These are phyloP conservation scores for Linyphia triangularis DNA, from an alignment of 2,888 invertebrate species.

Conservation along the genomic window DNA sequence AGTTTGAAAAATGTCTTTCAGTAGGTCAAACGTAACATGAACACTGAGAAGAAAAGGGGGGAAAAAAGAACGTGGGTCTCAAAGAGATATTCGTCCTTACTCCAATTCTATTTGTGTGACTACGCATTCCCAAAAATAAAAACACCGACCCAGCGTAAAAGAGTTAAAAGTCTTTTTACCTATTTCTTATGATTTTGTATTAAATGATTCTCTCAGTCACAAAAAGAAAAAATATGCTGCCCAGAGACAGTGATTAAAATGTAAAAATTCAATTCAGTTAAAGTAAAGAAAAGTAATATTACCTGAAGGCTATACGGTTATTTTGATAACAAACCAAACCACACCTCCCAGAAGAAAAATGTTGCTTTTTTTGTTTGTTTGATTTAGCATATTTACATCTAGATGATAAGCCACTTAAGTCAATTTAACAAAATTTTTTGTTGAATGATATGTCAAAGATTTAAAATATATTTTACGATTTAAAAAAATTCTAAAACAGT, in stretches of 20 bases:
- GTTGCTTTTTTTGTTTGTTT: slow-evolving; percentile 41
- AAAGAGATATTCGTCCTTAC: slow-evolving; percentile 71
- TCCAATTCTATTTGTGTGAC: slow-evolving; percentile 75
- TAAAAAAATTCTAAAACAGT: not conserved
- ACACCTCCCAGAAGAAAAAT: slow-evolving; percentile 59
- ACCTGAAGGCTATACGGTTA: slow-evolving; percentile 55
- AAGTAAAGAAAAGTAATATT: slow-evolving; percentile 19
- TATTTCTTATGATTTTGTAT: not conserved
- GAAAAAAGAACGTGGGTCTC: slow-evolving; percentile 50
- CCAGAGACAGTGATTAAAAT: not conserved
- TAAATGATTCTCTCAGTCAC: not conserved
- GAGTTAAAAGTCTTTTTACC: slow-evolving; percentile 17
- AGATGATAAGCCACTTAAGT: not conserved
- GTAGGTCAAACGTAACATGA: slow-evolving; percentile 67
- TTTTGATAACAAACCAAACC: slow-evolving; percentile 70
- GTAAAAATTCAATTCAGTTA: not conserved
- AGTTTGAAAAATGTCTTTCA: slow-evolving; percentile 37
- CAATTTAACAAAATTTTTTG: not conserved
- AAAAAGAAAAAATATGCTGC: not conserved
- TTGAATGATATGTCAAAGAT: not conserved
- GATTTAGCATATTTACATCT: not conserved
- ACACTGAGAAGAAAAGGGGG: slow-evolving; percentile 59
- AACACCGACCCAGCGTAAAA: slow-evolving; percentile 65
- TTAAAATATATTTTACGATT: not conserved
- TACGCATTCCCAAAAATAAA: slow-evolving; percentile 74